Evolutionary conservation across 2,888 invertebrate species (phyloP), one percentile per base, ranked within the genome.

Genomic region (Rhimphoctona megacephalus): DNA sequence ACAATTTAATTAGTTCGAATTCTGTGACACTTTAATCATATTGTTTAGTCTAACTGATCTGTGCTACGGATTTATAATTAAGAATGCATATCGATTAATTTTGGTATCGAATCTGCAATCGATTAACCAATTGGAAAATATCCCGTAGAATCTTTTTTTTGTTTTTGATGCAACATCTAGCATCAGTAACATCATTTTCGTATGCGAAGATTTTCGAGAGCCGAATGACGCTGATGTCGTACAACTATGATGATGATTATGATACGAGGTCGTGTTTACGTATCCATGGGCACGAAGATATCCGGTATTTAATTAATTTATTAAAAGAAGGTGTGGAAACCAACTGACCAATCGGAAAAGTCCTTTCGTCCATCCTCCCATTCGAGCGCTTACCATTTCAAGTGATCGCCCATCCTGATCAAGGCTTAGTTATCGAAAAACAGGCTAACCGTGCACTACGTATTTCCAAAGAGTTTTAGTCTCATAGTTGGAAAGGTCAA

Each of bases 321-420:
- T 89, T 79, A 88, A 91, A 92, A 91, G 93, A 93, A 94, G 94
- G 94, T 93, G 94, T 94, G 94, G 93, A 92, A 90, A 90, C 89
- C 87, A 86, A 91, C 88, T 87, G 91, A 93, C 94, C 94, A 93
- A 94, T 94, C 91, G 87, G 91, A 94, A 91, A 91, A 92, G 91
- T 93, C 91, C 92, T 85, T 90, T 91, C 89, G 92, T 91, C 81
- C 81, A 82, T 83, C 91, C 92, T 91, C 92, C 90, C 89, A 89
- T 87, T 90, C 90, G 88, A 86, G 85, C 67, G 77, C 89, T 85
- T 89, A 89, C 90, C 89, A 92, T 92, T 91, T 91, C 89, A 89
- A 90, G 88, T 88, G 87, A 81, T 89, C 86, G 81, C 81, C 85
- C 89, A 91, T 91, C 90, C 86, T 43, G 86, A 57, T 70, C 67